phyloP scores from a whole-genome alignment of 2,113 vertebrate species.

The Cygnus atratus region DNA sequence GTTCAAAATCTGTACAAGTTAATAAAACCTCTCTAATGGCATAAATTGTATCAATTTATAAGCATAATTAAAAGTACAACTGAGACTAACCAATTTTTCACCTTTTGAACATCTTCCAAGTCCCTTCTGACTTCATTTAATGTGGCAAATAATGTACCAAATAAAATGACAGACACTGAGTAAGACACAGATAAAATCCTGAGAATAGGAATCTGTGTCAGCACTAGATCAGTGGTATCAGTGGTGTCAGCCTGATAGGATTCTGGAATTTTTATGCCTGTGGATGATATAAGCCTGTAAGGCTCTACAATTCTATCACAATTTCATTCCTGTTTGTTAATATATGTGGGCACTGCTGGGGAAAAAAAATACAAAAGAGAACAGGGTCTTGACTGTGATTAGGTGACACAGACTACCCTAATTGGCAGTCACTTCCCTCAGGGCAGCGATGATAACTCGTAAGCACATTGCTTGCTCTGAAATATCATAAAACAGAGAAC shows the following conservation, averaged over 20 bases:
- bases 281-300: background rate
- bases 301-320: background rate
- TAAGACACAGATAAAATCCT: background rate
- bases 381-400: background rate
- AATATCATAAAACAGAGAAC: background rate
- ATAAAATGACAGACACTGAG: background rate
- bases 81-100: conserved; percentile 23
- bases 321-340: background rate
- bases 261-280: background rate
- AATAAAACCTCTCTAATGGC: conserved; percentile 22
- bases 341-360: background rate
- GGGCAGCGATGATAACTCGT: background rate
- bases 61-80: conserved; percentile 37
- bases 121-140: conserved; percentile 6
- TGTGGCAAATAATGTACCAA: background rate
- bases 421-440: background rate
- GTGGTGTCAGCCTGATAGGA: background rate
- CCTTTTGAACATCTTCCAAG: conserved; percentile 10
- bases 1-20: conserved; percentile 24
- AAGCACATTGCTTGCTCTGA: background rate
- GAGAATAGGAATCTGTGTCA: background rate
- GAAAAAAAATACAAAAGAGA: conserved; percentile 3
- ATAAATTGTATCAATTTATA: conserved; percentile 10
- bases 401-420: background rate
- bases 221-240: background rate